Percentiles rank a stretch among this genome's conserved stretches.
These are phyloP conservation scores for Cynopterus sphinx DNA, from an alignment of 2,797 vertebrate genomes.

Conservation along the genomic window DNA sequence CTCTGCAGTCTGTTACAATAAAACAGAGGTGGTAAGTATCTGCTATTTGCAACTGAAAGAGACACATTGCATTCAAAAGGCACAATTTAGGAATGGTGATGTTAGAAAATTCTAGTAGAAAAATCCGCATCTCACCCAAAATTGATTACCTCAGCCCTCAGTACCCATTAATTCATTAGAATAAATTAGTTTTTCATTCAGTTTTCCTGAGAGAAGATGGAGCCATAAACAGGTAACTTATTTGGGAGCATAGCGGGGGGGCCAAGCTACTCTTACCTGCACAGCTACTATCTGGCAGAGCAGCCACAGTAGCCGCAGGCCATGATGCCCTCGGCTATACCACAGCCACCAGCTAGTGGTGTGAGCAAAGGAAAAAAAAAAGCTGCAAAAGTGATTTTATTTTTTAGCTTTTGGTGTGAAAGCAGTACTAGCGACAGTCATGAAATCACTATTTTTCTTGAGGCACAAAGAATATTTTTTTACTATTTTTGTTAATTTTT, in stretches of 20 bases:
- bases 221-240: not conserved
- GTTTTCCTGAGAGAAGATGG: not conserved
- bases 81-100: not conserved
- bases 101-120: not conserved
- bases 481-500: not conserved
- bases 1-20: not conserved
- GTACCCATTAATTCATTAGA: not conserved
- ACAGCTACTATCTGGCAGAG: not conserved
- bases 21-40: not conserved
- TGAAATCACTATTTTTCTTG: not conserved
- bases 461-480: not conserved
- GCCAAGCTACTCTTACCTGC: not conserved
- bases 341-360: fast-evolving
- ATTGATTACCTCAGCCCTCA: not conserved
- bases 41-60: not conserved
- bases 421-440: not conserved
- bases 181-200: not conserved
- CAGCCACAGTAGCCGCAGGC: too few relatives aligned
- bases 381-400: not conserved
- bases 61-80: not conserved
- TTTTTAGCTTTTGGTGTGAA: not conserved
- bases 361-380: not conserved
- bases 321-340: fast-evolving
- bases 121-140: not conserved
- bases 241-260: too few relatives aligned